Evolutionary conservation across 1,140 invertebrate species (phyloP).

Genomic region (Lethrus apterus): DNA sequence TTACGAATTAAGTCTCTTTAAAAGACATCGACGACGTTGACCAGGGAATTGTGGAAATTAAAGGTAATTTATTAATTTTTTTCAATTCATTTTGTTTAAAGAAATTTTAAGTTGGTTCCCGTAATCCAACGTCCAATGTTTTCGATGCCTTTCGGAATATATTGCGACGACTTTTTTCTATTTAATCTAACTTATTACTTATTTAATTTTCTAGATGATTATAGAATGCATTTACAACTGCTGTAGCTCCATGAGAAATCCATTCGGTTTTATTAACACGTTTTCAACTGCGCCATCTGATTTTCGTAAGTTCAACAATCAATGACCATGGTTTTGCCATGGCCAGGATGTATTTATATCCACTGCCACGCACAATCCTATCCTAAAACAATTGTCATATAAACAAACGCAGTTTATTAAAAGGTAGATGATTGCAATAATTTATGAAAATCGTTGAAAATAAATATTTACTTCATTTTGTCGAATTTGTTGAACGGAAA

Average conservation of each 20-base stretch:
- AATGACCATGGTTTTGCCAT: constrained; percentile 99
- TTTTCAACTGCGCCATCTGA: no score
- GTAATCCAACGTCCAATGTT: no score
- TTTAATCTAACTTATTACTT: no score
- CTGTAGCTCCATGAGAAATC: no score
- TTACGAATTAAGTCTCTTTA: neutral
- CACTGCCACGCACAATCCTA: constrained; percentile 96
- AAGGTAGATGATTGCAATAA: constrained; percentile 18
- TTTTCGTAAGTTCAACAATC: no score
- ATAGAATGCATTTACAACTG: no score
- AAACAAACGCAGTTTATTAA: neutral
- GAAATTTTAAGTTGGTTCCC: no score
- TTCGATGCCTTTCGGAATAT: no score
- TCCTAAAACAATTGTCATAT: constrained; percentile 91
- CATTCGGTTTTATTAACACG: no score
- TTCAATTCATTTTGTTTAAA: no score
- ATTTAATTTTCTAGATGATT: no score
- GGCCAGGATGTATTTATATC: constrained; percentile 99
- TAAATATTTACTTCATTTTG: constrained; percentile 32
- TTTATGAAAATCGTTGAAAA: constrained; percentile 18
- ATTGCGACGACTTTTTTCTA: no score
- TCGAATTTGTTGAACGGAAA: constrained; percentile 12
- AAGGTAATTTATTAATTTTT: neutral
- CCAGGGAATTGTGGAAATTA: neutral
- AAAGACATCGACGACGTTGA: neutral